Conservation (phyloP, 1,140 invertebrate genomes). For the Acromyrmex charruanus region DNA sequence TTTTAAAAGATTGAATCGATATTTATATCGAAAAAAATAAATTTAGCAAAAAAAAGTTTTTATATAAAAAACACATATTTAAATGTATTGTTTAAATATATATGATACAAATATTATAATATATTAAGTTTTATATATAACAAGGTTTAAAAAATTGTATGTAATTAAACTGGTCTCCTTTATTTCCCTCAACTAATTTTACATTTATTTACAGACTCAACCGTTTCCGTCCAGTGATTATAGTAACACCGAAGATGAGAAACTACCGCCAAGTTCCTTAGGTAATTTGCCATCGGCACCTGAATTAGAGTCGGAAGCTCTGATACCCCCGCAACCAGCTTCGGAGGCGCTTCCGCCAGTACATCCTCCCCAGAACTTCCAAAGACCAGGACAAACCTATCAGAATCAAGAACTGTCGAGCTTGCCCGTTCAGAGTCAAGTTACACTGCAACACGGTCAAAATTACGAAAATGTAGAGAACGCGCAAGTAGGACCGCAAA, state of each 20-base stretch:
- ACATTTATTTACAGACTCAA: conserved; percentile 76
- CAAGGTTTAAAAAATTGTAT: neutral
- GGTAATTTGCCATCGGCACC: conserved; percentile 70
- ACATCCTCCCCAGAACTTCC: conserved; percentile 80
- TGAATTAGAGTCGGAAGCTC: conserved; percentile 72
- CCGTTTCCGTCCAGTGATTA: conserved; percentile 78
- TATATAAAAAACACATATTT: neutral
- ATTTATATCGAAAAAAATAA: neutral
- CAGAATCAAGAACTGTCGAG: conserved; percentile 52
- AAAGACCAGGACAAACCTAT: conserved; percentile 57
- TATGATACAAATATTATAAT: neutral
- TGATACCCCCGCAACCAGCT: conserved; percentile 78
- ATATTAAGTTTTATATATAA: neutral
- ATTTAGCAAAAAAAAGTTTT: neutral
- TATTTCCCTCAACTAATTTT: neutral
- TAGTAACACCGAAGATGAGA: conserved; percentile 75
- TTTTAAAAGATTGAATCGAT: neutral
- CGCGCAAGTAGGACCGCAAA: conserved; percentile 20
- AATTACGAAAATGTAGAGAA: neutral
- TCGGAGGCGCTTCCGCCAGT: conserved; percentile 81
- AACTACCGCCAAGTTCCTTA: conserved; percentile 75
- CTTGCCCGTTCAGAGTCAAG: conserved; percentile 55
- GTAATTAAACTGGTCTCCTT: neutral
- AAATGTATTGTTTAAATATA: neutral
- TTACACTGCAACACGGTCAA: conserved; percentile 40